phyloP scores from a whole-genome alignment of 2,113 vertebrate genomes.

The Andinoacara biseriatus region DNA sequence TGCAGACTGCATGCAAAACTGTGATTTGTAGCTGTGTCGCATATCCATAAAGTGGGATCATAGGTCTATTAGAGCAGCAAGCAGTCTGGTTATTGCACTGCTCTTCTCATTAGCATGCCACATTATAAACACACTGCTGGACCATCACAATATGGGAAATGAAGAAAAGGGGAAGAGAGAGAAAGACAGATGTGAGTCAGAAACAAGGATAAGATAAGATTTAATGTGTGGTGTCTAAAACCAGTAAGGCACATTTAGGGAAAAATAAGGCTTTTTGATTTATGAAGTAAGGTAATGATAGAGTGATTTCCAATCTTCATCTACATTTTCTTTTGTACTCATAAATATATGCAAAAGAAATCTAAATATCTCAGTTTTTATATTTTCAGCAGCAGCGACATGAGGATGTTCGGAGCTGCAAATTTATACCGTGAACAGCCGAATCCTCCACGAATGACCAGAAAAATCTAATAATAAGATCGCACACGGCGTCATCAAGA shows the following conservation, averaged over 20 bases:
- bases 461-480: not conserved
- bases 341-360: not conserved
- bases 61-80: constrained; percentile 48
- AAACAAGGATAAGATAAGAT: constrained; percentile 8
- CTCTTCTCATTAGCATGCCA: constrained; percentile 47
- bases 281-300: not conserved
- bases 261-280: not conserved
- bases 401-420: not conserved
- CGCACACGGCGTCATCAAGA: not conserved
- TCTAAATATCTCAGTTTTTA: not conserved
- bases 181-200: constrained; percentile 25
- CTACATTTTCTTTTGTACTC: constrained; percentile 6
- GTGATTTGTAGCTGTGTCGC: constrained; percentile 46
- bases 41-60: constrained; percentile 39
- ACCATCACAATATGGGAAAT: constrained; percentile 3
- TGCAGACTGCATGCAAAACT: constrained; percentile 26
- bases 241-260: not conserved
- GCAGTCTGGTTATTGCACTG: constrained; percentile 35
- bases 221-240: not conserved
- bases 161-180: constrained; percentile 13
- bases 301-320: not conserved
- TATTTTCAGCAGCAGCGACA: not conserved
- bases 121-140: constrained; percentile 44
- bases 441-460: not conserved
- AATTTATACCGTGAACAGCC: not conserved